Conservation (phyloP, 2,888 invertebrate genomes). For the Tineola bisselliella region DNA sequence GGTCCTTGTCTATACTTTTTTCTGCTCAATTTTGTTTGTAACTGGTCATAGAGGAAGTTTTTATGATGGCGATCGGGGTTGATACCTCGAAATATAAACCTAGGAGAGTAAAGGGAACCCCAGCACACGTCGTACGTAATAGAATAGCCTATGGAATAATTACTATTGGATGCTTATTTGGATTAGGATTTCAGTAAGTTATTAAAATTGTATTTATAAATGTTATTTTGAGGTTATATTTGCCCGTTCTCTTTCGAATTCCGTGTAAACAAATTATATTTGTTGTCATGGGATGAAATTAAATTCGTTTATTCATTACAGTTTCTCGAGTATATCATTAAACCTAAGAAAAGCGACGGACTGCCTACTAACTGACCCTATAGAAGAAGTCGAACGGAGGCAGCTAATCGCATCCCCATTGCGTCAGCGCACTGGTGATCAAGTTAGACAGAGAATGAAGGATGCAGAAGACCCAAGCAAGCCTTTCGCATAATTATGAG, state of each 20-base stretch:
- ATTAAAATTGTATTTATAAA: too few relatives aligned
- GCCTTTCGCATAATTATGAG: conserved; percentile 33
- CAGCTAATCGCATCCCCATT: conserved; percentile 45
- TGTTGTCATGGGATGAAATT: not conserved
- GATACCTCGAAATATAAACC: conserved; percentile 72
- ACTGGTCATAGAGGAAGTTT: too few relatives aligned
- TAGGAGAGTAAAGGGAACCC: conserved; percentile 72
- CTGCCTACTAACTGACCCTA: conserved; percentile 44
- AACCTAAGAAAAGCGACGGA: conserved; percentile 37
- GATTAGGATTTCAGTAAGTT: conserved; percentile 61
- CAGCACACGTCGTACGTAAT: conserved; percentile 67
- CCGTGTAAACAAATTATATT: too few relatives aligned
- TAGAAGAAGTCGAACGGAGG: conserved; percentile 50
- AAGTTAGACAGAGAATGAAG: conserved; percentile 30
- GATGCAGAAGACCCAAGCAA: conserved; percentile 34
- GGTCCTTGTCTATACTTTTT: too few relatives aligned
- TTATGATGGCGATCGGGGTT: conserved; percentile 65
- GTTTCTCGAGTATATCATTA: conserved; percentile 30
- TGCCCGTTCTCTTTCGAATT: too few relatives aligned
- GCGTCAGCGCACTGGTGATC: conserved; percentile 29
- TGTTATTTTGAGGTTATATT: not conserved
- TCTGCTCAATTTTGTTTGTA: too few relatives aligned
- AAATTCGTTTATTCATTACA: conserved; percentile 24
- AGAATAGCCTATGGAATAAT: conserved; percentile 56
- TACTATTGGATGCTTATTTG: conserved; percentile 43